These are phyloP conservation scores for Pycnonotus jocosus DNA, from an alignment of 2,113 vertebrate species.

Conservation along the genomic window DNA sequence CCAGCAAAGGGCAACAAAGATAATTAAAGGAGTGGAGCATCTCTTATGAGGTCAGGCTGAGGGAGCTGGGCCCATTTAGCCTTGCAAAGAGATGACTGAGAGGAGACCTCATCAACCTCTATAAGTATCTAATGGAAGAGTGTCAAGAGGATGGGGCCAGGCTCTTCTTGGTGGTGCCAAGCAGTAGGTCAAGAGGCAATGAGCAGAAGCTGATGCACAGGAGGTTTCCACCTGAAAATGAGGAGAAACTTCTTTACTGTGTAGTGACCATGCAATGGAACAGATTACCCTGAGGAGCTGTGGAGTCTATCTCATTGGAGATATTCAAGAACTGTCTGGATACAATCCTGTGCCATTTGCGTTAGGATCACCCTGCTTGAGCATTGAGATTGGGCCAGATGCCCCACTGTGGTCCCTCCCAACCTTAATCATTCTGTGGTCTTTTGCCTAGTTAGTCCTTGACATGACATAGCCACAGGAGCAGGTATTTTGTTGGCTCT, in stretches of 20 bases:
- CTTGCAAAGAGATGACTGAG: neutral
- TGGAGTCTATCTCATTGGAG: neutral
- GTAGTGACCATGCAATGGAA: accelerated
- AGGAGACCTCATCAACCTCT: neutral
- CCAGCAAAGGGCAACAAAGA: neutral
- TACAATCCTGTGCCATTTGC: neutral
- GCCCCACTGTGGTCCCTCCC: neutral
- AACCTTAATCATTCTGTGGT: neutral
- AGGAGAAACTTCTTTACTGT: neutral
- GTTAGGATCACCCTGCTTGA: neutral
- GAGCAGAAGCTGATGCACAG: neutral
- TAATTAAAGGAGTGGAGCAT: neutral
- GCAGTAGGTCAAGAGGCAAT: neutral
- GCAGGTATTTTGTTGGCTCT: neutral
- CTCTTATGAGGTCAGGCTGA: neutral
- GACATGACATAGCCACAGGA: neutral
- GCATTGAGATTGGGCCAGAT: neutral
- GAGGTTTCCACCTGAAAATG: neutral
- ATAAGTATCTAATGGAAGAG: neutral
- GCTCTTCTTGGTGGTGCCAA: neutral
- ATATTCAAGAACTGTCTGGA: neutral
- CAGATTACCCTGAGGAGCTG: neutral
- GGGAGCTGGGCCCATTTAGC: neutral
- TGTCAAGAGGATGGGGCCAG: neutral
- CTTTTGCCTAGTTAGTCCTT: neutral